phyloP scores from a whole-genome alignment of 64 coral and sea anemone genomes.

The Actinia tenebrosa region DNA sequence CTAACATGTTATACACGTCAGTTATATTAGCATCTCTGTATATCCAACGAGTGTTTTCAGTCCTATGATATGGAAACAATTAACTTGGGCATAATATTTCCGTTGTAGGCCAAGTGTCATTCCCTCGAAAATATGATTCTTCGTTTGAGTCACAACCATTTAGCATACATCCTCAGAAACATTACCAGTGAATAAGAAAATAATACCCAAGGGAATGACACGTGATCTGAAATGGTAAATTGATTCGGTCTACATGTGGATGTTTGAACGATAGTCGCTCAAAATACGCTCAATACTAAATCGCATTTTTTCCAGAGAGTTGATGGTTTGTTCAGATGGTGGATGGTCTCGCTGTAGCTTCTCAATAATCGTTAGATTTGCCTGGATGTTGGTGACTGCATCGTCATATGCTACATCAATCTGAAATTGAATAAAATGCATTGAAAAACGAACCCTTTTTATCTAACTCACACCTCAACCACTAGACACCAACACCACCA shows the following conservation, averaged over 20 bases:
- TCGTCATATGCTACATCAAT: conserved; percentile 3
- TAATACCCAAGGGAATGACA: too few species aligned
- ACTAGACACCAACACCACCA: too few species aligned
- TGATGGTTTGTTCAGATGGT: background rate
- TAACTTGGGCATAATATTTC: too few species aligned
- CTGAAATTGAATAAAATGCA: background rate
- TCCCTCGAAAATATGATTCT: too few species aligned
- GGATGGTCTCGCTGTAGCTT: background rate
- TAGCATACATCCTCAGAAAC: too few species aligned
- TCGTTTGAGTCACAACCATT: too few species aligned
- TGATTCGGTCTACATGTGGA: background rate
- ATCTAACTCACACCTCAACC: background rate
- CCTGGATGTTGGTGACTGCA: background rate
- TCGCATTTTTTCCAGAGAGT: background rate
- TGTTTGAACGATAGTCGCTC: background rate
- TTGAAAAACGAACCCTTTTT: background rate
- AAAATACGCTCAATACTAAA: background rate
- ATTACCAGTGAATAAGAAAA: background rate
- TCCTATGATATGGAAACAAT: too few species aligned
- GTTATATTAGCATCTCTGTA: too few species aligned
- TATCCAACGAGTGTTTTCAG: too few species aligned
- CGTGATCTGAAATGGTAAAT: background rate
- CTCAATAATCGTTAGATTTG: background rate
- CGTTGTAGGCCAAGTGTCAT: too few species aligned
- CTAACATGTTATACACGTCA: too few species aligned